Conservation (phyloP, 2,113 vertebrate genomes). For the Ailuropoda melanoleuca region DNA sequence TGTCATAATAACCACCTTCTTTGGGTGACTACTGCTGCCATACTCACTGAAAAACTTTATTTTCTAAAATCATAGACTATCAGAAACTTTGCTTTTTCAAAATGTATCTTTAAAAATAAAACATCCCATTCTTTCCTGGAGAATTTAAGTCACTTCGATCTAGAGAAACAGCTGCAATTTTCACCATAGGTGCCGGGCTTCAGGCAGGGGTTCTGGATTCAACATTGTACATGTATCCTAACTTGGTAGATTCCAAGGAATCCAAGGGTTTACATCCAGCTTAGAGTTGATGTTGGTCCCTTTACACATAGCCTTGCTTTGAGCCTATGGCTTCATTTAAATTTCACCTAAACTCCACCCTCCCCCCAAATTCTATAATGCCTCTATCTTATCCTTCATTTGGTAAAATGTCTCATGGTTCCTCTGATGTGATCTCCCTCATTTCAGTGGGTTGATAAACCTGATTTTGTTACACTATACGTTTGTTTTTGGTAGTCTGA, state of each 20-base stretch:
- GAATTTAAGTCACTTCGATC: neutral
- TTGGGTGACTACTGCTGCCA: neutral
- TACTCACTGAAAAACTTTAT: neutral
- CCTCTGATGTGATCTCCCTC: neutral
- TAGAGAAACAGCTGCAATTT: slow-evolving; percentile 3
- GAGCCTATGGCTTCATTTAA: neutral
- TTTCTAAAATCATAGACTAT: slow-evolving; percentile 19
- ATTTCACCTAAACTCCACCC: neutral
- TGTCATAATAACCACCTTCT: neutral
- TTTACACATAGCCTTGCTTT: slow-evolving; percentile 4
- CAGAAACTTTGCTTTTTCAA: slow-evolving; percentile 16
- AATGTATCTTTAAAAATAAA: neutral
- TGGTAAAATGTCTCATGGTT: neutral
- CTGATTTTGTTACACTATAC: neutral
- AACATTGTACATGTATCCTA: neutral
- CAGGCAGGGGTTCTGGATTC: neutral
- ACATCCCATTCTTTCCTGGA: neutral
- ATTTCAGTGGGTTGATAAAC: neutral
- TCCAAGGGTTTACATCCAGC: neutral
- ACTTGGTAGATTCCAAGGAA: neutral
- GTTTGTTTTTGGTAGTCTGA: neutral
- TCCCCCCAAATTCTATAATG: neutral
- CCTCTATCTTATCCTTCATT: neutral
- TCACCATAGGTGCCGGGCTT: neutral
- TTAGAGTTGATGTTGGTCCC: neutral